Evolutionary conservation across 2,888 invertebrate species (phyloP).

Genomic region (Polylopha cassiicola): DNA sequence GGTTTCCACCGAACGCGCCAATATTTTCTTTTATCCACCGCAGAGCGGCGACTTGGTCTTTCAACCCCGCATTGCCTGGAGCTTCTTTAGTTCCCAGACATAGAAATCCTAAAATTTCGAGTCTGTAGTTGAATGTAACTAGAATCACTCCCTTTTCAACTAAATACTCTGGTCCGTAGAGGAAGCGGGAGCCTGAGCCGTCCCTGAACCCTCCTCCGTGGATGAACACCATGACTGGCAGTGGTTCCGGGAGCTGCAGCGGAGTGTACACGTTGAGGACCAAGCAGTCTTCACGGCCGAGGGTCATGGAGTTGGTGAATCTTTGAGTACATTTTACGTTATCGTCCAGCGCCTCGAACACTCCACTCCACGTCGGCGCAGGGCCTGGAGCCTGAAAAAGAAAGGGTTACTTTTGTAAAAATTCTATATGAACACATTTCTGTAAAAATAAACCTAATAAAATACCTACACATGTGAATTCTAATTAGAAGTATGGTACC

Average conservation of each 20-base stretch:
- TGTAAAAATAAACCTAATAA: too few relatives aligned
- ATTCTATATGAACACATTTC: too few relatives aligned
- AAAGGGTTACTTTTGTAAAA: too few relatives aligned
- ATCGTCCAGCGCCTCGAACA: slow-evolving; percentile 50
- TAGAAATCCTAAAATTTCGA: slow-evolving; percentile 62
- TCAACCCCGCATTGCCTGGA: slow-evolving; percentile 63
- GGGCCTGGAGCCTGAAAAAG: slow-evolving; percentile 49
- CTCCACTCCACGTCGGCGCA: slow-evolving; percentile 47
- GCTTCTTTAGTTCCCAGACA: slow-evolving; percentile 62
- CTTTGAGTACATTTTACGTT: slow-evolving; percentile 58
- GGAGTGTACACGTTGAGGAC: slow-evolving; percentile 61
- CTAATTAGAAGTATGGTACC: too few relatives aligned
- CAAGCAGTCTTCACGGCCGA: slow-evolving; percentile 60
- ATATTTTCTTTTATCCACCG: slow-evolving; percentile 60
- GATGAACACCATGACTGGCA: slow-evolving; percentile 66
- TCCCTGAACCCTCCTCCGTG: slow-evolving; percentile 67
- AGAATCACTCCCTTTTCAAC: slow-evolving; percentile 53
- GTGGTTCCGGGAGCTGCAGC: slow-evolving; percentile 23
- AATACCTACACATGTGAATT: too few relatives aligned
- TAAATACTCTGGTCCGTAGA: slow-evolving; percentile 62
- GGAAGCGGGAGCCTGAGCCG: slow-evolving; percentile 55
- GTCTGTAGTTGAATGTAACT: slow-evolving; percentile 62
- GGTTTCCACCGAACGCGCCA: slow-evolving; percentile 57
- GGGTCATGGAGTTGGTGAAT: slow-evolving; percentile 37
- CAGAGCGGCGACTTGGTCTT: slow-evolving; percentile 62